Evolutionary conservation across 1,140 invertebrate species (phyloP).

Genomic region (Meloidogyne exigua): DNA sequence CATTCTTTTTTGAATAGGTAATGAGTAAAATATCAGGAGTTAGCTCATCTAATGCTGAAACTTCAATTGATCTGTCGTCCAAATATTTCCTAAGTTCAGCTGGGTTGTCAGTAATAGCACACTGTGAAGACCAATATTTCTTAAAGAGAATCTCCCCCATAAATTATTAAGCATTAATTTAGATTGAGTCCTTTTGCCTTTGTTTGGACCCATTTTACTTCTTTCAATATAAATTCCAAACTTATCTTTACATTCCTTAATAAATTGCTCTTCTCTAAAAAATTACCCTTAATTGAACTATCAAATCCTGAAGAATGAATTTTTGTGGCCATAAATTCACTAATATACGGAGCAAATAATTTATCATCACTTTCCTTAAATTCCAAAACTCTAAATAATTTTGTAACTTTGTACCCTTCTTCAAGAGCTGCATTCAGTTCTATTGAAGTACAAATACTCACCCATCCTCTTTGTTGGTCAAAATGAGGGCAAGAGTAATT

Average conservation of each 20-base stretch:
- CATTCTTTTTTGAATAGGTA: background rate
- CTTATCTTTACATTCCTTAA: background rate
- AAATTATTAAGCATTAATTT: constrained; percentile 7
- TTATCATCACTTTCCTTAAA: background rate
- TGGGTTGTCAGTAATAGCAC: background rate
- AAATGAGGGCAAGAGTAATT: background rate
- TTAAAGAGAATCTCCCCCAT: constrained; percentile 5
- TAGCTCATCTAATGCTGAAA: background rate
- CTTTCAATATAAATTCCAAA: background rate
- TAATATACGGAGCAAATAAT: background rate
- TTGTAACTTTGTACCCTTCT: background rate
- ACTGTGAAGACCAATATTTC: background rate
- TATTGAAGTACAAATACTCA: background rate
- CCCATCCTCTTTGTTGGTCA: background rate
- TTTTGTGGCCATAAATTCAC: constrained; percentile 6
- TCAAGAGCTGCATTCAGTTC: background rate
- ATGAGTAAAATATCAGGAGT: background rate
- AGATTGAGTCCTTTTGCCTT: background rate
- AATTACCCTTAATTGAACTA: background rate
- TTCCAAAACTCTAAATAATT: background rate
- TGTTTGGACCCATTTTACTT: background rate
- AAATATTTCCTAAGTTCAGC: background rate
- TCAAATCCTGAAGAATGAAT: background rate
- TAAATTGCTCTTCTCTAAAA: background rate
- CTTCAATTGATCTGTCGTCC: background rate